Conservation (phyloP, 2,888 invertebrate genomes). For the Chymomyza caudatula region DNA sequence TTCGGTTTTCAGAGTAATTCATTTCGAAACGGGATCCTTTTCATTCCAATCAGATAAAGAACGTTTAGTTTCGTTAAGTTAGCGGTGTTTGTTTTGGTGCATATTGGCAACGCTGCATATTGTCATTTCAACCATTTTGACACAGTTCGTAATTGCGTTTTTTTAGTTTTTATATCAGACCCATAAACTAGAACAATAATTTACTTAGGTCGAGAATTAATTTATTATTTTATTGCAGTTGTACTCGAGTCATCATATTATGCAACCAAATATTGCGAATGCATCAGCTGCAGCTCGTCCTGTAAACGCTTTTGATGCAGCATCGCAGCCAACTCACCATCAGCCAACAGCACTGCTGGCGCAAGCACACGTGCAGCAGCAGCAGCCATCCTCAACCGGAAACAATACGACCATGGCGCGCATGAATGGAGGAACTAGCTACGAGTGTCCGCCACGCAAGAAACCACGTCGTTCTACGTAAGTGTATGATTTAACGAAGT, state of each 20-base stretch:
- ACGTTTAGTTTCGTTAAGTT: no score
- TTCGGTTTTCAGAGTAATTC: no score
- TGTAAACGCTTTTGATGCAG: neutral
- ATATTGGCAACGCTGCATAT: no score
- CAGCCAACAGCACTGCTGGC: constrained; percentile 57
- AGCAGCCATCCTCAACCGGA: constrained; percentile 23
- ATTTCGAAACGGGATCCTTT: no score
- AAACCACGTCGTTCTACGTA: constrained; percentile 94
- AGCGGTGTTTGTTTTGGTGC: no score
- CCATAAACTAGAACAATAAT: no score
- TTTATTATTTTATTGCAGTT: constrained; percentile 59
- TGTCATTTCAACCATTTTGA: no score
- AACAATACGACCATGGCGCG: constrained; percentile 41
- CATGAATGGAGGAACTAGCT: constrained; percentile 73
- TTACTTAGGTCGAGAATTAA: no score
- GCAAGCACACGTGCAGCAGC: constrained; percentile 53
- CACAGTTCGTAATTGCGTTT: no score
- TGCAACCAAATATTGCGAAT: constrained; percentile 46
- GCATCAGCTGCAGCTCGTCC: constrained; percentile 19
- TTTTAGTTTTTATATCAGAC: no score
- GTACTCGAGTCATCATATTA: constrained; percentile 73
- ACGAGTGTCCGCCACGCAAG: constrained; percentile 86
- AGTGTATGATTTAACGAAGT: constrained; percentile 73
- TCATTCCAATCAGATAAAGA: no score
- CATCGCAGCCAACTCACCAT: neutral